phyloP scores from a whole-genome alignment of 2,113 vertebrate genomes.

The Amblyopsis rosae region DNA sequence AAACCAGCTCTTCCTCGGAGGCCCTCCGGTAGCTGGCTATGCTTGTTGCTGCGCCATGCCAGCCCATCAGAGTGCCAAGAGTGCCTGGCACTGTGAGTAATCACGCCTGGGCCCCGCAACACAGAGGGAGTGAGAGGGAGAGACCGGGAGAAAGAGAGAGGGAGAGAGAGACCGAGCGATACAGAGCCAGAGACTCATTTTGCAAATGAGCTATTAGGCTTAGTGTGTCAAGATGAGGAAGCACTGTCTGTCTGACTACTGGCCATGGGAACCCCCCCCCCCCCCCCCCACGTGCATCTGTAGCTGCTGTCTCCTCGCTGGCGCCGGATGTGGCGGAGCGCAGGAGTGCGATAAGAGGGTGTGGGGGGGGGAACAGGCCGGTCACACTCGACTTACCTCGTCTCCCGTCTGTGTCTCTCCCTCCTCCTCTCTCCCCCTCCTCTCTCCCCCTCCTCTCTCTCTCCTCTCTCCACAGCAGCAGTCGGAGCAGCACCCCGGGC shows the following conservation, averaged over 20 bases:
- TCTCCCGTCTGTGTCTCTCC: conserved; percentile 19
- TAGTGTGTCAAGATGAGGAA: conserved; percentile 54
- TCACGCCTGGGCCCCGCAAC: conserved; percentile 55
- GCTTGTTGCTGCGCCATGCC: conserved; percentile 33
- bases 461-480: conserved; percentile 81
- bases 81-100: conserved; percentile 69
- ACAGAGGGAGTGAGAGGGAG: conserved; percentile 23
- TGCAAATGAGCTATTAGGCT: conserved; percentile 71
- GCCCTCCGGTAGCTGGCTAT: conserved; percentile 58
- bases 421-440: conserved; percentile 24
- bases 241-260: conserved; percentile 48
- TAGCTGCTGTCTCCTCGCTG: conserved; percentile 36
- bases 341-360: too few species aligned
- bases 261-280: conserved; percentile 50
- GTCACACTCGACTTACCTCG: conserved; percentile 41
- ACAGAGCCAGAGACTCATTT: background rate
- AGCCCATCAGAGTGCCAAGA: conserved; percentile 47
- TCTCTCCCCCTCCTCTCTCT: conserved; percentile 17
- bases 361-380: too few species aligned
- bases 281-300: conserved; percentile 44
- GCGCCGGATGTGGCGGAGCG: too few species aligned
- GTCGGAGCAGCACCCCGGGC: conserved; percentile 94
- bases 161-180: too few species aligned
- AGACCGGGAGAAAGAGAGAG: too few species aligned
- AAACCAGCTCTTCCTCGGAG: conserved; percentile 54